A percentile compares a stretch with the other conserved stretches of the same genome.
Conservation (phyloP, 2,113 vertebrate genomes). For the Empidonax alnorum region DNA sequence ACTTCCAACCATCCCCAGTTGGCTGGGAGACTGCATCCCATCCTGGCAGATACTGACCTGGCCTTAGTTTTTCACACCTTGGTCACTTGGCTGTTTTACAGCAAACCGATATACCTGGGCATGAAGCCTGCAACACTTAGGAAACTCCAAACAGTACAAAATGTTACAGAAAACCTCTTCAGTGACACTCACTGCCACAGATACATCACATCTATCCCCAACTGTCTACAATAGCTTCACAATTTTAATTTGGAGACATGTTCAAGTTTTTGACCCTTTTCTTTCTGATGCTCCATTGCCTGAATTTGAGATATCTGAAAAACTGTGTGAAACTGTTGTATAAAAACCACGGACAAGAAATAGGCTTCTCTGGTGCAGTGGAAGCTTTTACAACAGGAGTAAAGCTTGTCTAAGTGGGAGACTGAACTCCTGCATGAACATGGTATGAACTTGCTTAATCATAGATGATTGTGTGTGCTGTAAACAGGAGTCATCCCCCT, state of each 20-base stretch:
- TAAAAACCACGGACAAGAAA: not conserved
- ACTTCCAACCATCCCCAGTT: conserved; percentile 43
- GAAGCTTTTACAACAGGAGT: not conserved
- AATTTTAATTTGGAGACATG: conserved; percentile 18
- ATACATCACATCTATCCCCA: conserved; percentile 33
- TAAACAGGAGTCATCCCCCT: conserved; percentile 25
- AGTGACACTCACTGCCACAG: not conserved
- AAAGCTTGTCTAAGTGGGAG: not conserved
- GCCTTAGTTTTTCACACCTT: conserved; percentile 70
- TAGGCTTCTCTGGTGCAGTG: not conserved
- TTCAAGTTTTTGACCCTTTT: conserved; percentile 29
- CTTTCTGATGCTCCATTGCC: not conserved
- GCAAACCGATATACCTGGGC: conserved; percentile 62
- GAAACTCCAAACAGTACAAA: conserved; percentile 61
- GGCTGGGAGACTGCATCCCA: conserved; percentile 52
- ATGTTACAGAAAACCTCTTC: conserved; percentile 52
- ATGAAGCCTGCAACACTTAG: conserved; percentile 60
- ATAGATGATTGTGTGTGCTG: not conserved
- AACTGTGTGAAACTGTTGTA: not conserved
- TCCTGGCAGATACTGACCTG: conserved; percentile 70
- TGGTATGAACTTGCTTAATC: conserved; percentile 19
- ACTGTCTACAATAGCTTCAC: conserved; percentile 10
- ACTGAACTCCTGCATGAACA: not conserved
- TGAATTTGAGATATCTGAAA: not conserved
- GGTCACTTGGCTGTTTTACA: conserved; percentile 67